A percentile compares a stretch with the other conserved stretches of the same genome.
Evolutionary conservation across 2,797 vertebrate species (phyloP).

Genomic region (Sarcoramphus papa): DNA sequence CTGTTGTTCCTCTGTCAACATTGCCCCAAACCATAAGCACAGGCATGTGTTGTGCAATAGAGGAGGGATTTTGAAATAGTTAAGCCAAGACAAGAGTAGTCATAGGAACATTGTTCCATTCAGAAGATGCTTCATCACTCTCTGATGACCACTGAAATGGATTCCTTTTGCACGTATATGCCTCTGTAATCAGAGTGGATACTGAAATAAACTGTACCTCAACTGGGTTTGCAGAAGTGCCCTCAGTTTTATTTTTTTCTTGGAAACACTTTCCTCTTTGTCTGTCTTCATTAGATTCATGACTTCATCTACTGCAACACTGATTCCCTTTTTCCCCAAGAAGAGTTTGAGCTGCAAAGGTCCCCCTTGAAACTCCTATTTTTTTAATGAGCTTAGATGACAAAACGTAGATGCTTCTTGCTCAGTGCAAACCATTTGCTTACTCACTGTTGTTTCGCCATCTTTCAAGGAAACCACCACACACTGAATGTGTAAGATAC

Average conservation of each 20-base stretch:
- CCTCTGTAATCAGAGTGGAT: neutral
- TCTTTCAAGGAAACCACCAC: neutral
- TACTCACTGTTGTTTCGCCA: neutral
- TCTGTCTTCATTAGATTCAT: neutral
- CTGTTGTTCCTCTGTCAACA: neutral
- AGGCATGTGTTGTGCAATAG: neutral
- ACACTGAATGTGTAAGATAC: neutral
- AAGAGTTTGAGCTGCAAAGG: neutral
- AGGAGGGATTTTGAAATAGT: neutral
- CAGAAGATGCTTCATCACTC: neutral
- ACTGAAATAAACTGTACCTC: neutral
- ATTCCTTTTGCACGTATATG: neutral
- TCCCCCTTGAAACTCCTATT: neutral
- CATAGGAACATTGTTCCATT: neutral
- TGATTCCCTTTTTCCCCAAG: neutral
- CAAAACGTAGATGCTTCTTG: neutral
- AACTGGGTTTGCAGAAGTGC: neutral
- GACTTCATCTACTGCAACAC: neutral
- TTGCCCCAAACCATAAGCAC: neutral
- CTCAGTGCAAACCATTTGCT: neutral
- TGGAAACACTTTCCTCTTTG: neutral
- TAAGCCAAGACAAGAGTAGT: neutral
- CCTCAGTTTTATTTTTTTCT: neutral
- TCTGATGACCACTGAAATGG: neutral
- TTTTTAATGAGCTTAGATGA: neutral